A percentile compares a stretch with the other conserved stretches of the same genome.
Conservation (phyloP, 2,888 invertebrate species). For the Sminthurides aquaticus region DNA sequence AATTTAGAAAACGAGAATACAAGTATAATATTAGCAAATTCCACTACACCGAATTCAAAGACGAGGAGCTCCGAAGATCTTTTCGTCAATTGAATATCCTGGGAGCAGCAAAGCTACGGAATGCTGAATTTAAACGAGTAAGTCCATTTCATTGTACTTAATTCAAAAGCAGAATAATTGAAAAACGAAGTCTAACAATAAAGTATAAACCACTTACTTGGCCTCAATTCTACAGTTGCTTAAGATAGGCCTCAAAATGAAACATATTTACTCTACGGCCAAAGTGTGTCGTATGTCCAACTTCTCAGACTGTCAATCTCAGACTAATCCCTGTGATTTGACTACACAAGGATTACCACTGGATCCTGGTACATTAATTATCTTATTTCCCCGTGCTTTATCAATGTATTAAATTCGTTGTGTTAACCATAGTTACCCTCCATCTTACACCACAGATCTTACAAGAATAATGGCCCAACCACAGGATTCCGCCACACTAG, state of each 20-base stretch:
- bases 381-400: no score
- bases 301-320: no score
- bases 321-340: constrained; percentile 49
- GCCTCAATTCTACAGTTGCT: neutral
- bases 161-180: no score
- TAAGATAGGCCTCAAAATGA: constrained; percentile 24
- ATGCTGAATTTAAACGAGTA: constrained; percentile 52
- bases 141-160: no score
- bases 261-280: no score
- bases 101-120: constrained; percentile 65
- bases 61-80: constrained; percentile 60
- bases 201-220: no score
- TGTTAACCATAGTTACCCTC: neutral
- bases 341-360: constrained; percentile 51
- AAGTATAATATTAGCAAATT: constrained; percentile 53
- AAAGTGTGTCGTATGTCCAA: no score
- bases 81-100: constrained; percentile 62
- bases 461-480: constrained; percentile 44
- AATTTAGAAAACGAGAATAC: constrained; percentile 70
- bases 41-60: constrained; percentile 58
- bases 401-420: neutral
- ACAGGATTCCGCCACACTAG: constrained; percentile 64
- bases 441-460: no score
- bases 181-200: no score
- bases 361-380: constrained; percentile 50